These are phyloP conservation scores for Alligator sinensis DNA, from an alignment of 2,113 vertebrate genomes.

Conservation along the genomic window DNA sequence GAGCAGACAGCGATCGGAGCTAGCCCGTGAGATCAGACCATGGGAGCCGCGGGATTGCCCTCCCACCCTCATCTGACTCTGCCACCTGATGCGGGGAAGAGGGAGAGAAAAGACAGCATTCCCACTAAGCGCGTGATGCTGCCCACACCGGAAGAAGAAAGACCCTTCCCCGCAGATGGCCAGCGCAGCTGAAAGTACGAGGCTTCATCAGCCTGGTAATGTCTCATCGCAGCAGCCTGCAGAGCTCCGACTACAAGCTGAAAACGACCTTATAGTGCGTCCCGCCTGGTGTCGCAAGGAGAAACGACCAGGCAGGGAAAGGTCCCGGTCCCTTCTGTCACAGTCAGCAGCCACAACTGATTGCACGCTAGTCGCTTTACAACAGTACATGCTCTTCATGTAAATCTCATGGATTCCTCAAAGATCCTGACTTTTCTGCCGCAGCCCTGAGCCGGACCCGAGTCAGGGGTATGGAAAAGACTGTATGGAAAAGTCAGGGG, in stretches of 20 bases:
- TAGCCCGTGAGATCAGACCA: background rate
- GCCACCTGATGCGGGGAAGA: background rate
- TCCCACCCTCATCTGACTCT: background rate
- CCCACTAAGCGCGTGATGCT: background rate
- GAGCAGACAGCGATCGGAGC: background rate
- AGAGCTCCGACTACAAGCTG: background rate
- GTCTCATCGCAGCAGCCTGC: background rate
- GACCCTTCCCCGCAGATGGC: background rate
- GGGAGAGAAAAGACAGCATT: background rate
- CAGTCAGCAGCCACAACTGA: too few species aligned
- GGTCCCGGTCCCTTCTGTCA: background rate
- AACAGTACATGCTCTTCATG: background rate
- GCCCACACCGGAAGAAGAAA: accelerated
- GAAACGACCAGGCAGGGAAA: background rate
- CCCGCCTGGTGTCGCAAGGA: background rate
- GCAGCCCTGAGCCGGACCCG: background rate
- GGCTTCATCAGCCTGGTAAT: background rate
- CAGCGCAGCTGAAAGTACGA: background rate
- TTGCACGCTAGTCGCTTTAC: background rate
- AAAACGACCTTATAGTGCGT: background rate
- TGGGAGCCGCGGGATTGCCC: background rate
- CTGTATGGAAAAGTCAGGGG: background rate
- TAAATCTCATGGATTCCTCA: background rate
- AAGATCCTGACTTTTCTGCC: background rate
- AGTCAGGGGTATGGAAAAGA: background rate